These are phyloP conservation scores for Malacoraja senta DNA, from an alignment of 2,797 vertebrate genomes.

Conservation along the genomic window DNA sequence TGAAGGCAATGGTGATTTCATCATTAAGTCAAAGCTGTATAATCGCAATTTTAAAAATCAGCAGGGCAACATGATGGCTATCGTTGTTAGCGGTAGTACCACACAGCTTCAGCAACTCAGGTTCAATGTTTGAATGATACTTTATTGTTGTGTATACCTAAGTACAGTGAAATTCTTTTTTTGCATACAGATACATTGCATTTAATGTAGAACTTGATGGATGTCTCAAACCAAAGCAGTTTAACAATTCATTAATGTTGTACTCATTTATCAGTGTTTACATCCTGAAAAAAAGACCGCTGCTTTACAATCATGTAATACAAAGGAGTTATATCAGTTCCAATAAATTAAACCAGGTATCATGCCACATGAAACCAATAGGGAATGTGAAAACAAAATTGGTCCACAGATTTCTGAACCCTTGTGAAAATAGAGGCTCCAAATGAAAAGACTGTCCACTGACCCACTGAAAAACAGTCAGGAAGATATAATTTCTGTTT, in stretches of 20 bases:
- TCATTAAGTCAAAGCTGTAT: no score
- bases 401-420: no score
- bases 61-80: no score
- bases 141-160: no score
- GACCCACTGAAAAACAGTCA: neutral
- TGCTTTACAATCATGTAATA: neutral
- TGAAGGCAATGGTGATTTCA: no score
- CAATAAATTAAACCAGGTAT: neutral
- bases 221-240: neutral
- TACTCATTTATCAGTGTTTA: neutral
- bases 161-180: no score
- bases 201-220: neutral
- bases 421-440: neutral
- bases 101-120: no score
- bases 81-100: no score
- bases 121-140: no score
- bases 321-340: neutral
- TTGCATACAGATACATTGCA: neutral
- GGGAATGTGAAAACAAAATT: neutral
- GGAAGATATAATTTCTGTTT: neutral
- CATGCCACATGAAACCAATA: neutral
- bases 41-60: no score
- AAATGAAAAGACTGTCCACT: neutral
- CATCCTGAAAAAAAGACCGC: neutral
- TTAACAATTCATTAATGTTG: neutral